Evolutionary conservation across 2,888 invertebrate species (phyloP).

Genomic region (Acrocera orbiculus): DNA sequence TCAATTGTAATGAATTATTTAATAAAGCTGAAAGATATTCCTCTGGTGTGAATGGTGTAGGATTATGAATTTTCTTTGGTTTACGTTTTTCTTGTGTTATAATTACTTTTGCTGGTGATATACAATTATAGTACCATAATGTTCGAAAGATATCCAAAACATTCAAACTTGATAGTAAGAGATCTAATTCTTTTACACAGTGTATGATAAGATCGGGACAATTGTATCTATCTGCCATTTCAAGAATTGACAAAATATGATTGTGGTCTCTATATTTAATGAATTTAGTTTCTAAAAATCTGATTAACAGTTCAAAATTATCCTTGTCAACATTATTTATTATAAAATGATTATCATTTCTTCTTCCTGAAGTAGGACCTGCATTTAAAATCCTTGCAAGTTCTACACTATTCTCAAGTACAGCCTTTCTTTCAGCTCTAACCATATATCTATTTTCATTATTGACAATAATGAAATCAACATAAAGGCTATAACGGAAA

Average conservation of each 20-base stretch:
- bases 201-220: slow-evolving; percentile 31
- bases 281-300: slow-evolving; percentile 30
- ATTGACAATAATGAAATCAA: slow-evolving; percentile 30
- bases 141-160: slow-evolving; percentile 28
- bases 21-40: slow-evolving; percentile 28
- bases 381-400: slow-evolving; percentile 28
- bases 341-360: slow-evolving; percentile 29
- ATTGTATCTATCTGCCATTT: slow-evolving; percentile 29
- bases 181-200: slow-evolving; percentile 30
- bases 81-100: slow-evolving; percentile 18
- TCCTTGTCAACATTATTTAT: slow-evolving; percentile 28
- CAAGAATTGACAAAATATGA: slow-evolving; percentile 28
- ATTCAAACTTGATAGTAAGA: slow-evolving; percentile 26
- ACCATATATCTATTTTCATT: slow-evolving; percentile 30
- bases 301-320: slow-evolving; percentile 28
- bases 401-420: slow-evolving; percentile 28
- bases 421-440: slow-evolving; percentile 26
- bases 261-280: slow-evolving; percentile 28
- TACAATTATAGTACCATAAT: slow-evolving; percentile 29
- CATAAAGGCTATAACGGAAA: slow-evolving; percentile 20
- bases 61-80: slow-evolving; percentile 10
- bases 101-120: slow-evolving; percentile 21
- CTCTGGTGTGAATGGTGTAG: slow-evolving; percentile 29
- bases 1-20: slow-evolving; percentile 28
- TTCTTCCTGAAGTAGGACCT: slow-evolving; percentile 28